phyloP scores from a whole-genome alignment of 2,888 invertebrate genomes.

The Lochmaea crataegi region DNA sequence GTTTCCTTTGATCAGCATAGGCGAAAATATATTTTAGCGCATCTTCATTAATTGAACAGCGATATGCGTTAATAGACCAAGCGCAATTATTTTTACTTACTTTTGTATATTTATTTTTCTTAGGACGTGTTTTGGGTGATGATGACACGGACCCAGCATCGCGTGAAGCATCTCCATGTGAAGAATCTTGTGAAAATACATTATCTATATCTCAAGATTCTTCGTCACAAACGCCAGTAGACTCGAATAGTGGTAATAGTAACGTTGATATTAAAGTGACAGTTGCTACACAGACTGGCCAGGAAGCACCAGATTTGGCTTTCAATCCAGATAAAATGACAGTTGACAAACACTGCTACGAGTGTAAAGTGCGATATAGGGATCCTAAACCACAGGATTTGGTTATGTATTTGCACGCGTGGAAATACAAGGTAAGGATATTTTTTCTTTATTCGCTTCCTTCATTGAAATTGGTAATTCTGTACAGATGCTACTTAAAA shows the following conservation, averaged over 20 bases:
- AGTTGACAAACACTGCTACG: conserved; percentile 89
- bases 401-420: conserved; percentile 96
- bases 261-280: conserved; percentile 70
- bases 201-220: conserved; percentile 60
- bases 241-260: conserved; percentile 56
- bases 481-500: too few relatives aligned
- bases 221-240: conserved; percentile 54
- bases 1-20: too few relatives aligned
- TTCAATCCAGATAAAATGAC: conserved; percentile 80
- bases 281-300: conserved; percentile 88
- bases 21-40: too few relatives aligned
- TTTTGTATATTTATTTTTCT: conserved; percentile 35
- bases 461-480: not conserved
- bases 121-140: conserved; percentile 67
- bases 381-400: conserved; percentile 93
- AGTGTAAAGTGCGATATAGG: conserved; percentile 91
- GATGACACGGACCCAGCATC: conserved; percentile 75
- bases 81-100: too few relatives aligned
- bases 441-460: not conserved
- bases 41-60: too few relatives aligned
- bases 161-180: conserved; percentile 78
- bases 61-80: too few relatives aligned
- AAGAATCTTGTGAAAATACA: conserved; percentile 67
- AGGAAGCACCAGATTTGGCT: conserved; percentile 76
- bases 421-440: conserved; percentile 83